Base-by-base conservation (phyloP, 2,797 vertebrate species). In the Macropodus opercularis region DNA sequence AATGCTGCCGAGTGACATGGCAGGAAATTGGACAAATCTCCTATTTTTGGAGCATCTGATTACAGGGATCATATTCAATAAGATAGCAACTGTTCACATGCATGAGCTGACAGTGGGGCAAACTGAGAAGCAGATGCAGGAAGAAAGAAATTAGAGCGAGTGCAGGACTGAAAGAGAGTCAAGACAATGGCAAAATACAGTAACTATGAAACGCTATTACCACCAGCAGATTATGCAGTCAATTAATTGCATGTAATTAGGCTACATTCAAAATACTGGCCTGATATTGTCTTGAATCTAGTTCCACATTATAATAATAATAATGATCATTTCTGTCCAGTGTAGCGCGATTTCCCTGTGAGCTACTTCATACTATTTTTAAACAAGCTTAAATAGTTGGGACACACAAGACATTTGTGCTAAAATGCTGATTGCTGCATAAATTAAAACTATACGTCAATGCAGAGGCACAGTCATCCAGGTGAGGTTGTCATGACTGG, bases 1-100 rank as follows among this genome's bases (percentile, higher is more conserved):
- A 22, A 48, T 76, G 75, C 59, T 42, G 10, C 5, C 1, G 50
- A 75, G 36, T 32, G 34, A 75, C 56, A 36, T 50, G 54, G 65
- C 72, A 79, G 74, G 76, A 86, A 85, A 81, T 83, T 79, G 69
- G 65, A 77, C 77, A 85, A 72, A 79, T 81, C 73, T 77, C 50
- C 61, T 75, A 72, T 80, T 81, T 84, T 69, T 57, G 49, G 60
- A 75, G 55, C 34, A 72, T 69, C 71, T 73, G 74, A 84, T 86
- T 82, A 68, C 49, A 49, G 46, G 31, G 59, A 76, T 83, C 66
- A 64, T 56, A 64, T 73, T 77, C 63, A 69, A 56, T 73, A 52
- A 63, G 53, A 58, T 53, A 59, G 49, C 53, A 60, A 70, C 49
- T 54, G 64, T 75, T 77, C 60, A 32, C 43, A 63, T 24, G 21